Percentiles rank a stretch among this genome's conserved stretches.
phyloP scores from a whole-genome alignment of 2,113 vertebrate genomes.

The Cercocebus atys region DNA sequence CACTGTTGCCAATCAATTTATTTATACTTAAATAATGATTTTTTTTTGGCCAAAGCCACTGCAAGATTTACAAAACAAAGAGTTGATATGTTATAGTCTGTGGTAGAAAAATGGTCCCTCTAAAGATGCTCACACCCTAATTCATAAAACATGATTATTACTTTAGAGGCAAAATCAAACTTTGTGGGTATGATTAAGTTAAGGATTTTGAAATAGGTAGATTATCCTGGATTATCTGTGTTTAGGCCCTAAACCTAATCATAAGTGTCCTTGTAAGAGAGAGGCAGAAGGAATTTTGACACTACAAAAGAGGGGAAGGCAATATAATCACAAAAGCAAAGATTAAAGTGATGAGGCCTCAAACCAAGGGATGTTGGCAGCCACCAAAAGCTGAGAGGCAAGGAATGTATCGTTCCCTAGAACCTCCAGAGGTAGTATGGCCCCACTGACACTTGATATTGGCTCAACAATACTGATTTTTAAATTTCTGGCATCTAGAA shows the following conservation, averaged over 20 bases:
- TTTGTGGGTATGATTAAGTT: background rate
- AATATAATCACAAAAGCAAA: background rate
- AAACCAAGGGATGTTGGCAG: background rate
- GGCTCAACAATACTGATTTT: background rate
- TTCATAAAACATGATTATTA: background rate
- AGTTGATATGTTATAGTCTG: background rate
- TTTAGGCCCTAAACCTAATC: background rate
- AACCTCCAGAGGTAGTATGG: background rate
- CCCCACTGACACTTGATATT: background rate
- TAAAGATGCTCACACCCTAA: background rate
- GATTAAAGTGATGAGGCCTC: background rate
- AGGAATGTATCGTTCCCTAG: background rate
- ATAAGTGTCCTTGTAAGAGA: background rate
- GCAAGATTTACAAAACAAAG: background rate
- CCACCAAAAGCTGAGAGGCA: background rate
- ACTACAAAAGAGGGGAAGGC: background rate
- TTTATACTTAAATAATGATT: background rate
- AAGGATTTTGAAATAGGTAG: background rate
- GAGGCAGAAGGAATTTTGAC: background rate
- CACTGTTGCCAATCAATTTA: background rate
- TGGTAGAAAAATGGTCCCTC: background rate
- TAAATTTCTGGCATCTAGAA: background rate
- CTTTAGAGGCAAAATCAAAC: background rate
- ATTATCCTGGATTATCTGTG: background rate
- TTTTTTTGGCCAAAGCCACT: background rate